Percentiles rank a stretch among this genome's conserved stretches.
These are phyloP conservation scores for Bambusicola thoracicus DNA, from an alignment of 2,113 vertebrate species.

Conservation along the genomic window DNA sequence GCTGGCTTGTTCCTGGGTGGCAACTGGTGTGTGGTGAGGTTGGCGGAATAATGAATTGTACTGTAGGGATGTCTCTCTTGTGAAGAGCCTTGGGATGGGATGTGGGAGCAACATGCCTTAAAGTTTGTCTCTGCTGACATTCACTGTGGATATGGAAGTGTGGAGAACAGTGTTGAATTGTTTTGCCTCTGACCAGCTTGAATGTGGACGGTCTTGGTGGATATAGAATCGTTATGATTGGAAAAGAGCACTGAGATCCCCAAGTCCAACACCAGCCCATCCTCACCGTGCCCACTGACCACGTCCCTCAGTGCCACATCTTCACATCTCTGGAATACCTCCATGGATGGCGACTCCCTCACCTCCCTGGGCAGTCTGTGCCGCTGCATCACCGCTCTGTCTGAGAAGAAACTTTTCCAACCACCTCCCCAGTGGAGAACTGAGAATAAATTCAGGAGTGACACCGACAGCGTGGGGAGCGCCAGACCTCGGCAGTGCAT, in stretches of 20 bases:
- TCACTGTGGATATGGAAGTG: accelerated
- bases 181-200: background rate
- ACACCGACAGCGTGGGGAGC: background rate
- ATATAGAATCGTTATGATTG: too few relatives aligned
- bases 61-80: background rate
- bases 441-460: background rate
- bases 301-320: too few relatives aligned
- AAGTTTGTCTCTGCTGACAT: background rate
- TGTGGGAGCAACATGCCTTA: accelerated
- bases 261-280: too few relatives aligned
- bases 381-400: too few relatives aligned
- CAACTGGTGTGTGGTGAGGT: background rate
- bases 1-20: background rate
- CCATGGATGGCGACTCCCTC: too few relatives aligned
- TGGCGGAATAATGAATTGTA: background rate
- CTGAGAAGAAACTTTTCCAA: too few relatives aligned
- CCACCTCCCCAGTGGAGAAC: background rate
- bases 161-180: background rate
- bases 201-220: background rate
- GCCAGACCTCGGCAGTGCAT: background rate
- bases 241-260: too few relatives aligned
- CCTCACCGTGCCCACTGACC: too few relatives aligned
- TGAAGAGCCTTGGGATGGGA: background rate
- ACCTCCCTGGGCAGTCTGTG: too few relatives aligned
- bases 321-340: too few relatives aligned